These are phyloP conservation scores for Clarias pachynema DNA, from an alignment of 2,797 vertebrate species.

Conservation along the genomic window DNA sequence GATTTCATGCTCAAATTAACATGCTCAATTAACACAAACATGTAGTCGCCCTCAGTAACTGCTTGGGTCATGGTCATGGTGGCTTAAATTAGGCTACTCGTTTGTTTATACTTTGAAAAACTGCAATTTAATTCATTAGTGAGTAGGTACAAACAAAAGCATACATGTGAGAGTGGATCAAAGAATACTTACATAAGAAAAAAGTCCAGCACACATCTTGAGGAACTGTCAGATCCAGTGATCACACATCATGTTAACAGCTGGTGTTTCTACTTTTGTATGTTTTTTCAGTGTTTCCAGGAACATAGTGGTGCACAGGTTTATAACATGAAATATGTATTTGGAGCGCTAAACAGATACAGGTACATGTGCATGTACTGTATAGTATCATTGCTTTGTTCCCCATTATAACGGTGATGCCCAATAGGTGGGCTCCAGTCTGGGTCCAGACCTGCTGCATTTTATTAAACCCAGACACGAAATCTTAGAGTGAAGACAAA, in stretches of 20 bases:
- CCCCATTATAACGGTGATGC: too few relatives aligned
- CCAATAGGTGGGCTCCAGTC: too few relatives aligned
- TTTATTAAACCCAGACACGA: too few relatives aligned
- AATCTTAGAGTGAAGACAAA: too few relatives aligned
- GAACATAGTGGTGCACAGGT: neutral
- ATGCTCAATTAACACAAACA: neutral
- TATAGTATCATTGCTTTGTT: neutral
- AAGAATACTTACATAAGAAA: neutral
- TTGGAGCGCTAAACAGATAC: neutral
- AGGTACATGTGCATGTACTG: neutral
- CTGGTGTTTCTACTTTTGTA: neutral
- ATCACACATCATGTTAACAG: neutral
- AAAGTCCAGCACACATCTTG: neutral
- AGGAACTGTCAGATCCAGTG: neutral
- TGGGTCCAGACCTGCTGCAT: too few relatives aligned
- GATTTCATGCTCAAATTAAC: neutral
- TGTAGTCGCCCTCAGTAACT: neutral
- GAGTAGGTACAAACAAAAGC: neutral
- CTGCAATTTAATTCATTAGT: neutral
- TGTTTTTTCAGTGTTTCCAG: neutral
- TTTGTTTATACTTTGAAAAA: constrained; percentile 3
- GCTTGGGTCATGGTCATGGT: neutral
- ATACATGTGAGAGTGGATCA: neutral
- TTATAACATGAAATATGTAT: neutral
- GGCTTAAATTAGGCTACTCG: too few relatives aligned